A percentile compares a stretch with the other conserved stretches of the same genome.
phyloP scores from a whole-genome alignment of 2,797 vertebrate species.

The Cossypha heuglini region DNA sequence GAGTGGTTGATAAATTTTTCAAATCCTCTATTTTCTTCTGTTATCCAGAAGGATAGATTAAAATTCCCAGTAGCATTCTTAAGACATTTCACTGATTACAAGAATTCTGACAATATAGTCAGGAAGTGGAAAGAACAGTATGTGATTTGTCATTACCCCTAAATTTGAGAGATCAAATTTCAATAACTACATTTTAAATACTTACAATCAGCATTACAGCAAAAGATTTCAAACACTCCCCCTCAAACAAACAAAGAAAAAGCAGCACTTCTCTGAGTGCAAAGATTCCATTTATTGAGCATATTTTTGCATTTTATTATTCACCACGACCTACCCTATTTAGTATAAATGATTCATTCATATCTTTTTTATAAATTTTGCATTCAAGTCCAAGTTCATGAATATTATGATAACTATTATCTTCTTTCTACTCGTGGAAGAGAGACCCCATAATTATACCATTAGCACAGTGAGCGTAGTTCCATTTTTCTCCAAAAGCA shows the following conservation, averaged over 20 bases:
- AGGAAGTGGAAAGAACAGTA: neutral
- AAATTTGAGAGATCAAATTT: neutral
- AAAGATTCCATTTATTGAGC: neutral
- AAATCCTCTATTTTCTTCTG: neutral
- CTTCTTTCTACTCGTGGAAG: neutral
- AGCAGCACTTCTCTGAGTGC: neutral
- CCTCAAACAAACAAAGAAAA: neutral
- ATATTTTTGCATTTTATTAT: neutral
- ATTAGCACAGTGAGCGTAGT: neutral
- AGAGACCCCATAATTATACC: slow-evolving; percentile 16
- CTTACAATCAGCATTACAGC: neutral
- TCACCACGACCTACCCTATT: neutral
- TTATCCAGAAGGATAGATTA: neutral
- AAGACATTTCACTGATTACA: neutral
- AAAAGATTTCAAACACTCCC: neutral
- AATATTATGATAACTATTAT: slow-evolving; percentile 27
- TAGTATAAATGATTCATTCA: neutral
- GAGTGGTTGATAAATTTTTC: neutral
- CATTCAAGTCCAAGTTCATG: slow-evolving; percentile 20
- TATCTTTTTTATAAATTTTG: slow-evolving; percentile 21
- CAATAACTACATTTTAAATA: neutral
- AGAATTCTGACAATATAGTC: neutral
- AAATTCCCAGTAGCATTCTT: neutral
- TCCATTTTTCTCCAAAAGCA: slow-evolving; percentile 21
- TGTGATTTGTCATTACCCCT: neutral